Evolutionary conservation across 2,113 vertebrate species (phyloP).

Genomic region (Emydocephalus ijimae): DNA sequence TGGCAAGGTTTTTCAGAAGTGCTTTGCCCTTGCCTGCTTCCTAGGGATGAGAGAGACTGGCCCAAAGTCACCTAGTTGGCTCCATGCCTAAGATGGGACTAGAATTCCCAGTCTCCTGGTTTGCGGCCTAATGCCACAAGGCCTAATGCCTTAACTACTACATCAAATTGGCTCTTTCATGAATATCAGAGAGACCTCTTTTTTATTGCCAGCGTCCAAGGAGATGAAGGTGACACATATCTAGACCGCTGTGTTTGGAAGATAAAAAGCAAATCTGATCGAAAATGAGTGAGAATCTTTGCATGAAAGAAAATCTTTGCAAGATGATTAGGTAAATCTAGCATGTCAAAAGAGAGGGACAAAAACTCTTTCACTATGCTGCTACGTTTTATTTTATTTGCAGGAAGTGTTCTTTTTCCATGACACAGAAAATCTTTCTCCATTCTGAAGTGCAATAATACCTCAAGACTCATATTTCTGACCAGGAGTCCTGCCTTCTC

Average conservation of each 20-base stretch:
- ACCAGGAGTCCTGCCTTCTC: not conserved
- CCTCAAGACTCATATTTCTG: not conserved
- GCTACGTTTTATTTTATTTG: not conserved
- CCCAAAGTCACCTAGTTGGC: not conserved
- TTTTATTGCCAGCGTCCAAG: not conserved
- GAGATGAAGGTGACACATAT: not conserved
- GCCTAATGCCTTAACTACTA: not conserved
- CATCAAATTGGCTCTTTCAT: not conserved
- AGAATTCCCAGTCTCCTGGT: not conserved
- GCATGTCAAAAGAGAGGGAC: not conserved
- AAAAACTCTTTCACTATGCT: not conserved
- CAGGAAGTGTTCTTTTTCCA: not conserved
- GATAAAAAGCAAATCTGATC: not conserved
- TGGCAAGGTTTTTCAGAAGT: not conserved
- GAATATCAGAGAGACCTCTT: not conserved
- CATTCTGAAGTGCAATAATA: not conserved
- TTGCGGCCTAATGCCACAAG: not conserved
- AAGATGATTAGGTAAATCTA: not conserved
- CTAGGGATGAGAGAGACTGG: not conserved
- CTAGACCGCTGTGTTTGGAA: not conserved
- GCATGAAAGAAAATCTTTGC: not conserved
- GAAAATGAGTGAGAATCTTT: not conserved
- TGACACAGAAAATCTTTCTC: not conserved
- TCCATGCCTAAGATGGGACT: not conserved
- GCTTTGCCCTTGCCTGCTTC: not conserved